phyloP scores from a whole-genome alignment of 1,140 invertebrate species.

The Tetragnatha versicolor region DNA sequence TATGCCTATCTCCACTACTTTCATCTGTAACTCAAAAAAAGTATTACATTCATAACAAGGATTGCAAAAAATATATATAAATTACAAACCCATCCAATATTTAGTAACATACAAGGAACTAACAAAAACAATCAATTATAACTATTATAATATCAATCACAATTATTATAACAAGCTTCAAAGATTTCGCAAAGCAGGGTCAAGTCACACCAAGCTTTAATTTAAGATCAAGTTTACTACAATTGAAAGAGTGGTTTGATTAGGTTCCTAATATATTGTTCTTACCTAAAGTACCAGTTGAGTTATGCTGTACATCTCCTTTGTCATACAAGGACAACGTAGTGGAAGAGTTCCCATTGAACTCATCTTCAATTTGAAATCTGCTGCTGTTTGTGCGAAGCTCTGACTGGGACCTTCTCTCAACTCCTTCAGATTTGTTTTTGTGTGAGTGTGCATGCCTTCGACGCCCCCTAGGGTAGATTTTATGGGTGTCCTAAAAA shows the following conservation, averaged over 20 bases:
- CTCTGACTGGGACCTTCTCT: conserved; percentile 30
- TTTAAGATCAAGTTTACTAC: too few species aligned
- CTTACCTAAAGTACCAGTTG: conserved; percentile 46
- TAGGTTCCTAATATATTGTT: too few species aligned
- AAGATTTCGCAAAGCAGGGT: too few species aligned
- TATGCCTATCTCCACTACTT: conserved; percentile 28
- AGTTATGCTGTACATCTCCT: conserved; percentile 28
- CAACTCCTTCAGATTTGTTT: background rate
- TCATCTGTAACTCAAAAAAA: background rate
- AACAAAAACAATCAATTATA: background rate
- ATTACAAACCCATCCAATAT: background rate
- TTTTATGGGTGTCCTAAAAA: conserved; percentile 39
- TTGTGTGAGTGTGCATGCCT: conserved; percentile 28
- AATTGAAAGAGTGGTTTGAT: too few species aligned
- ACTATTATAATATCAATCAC: background rate
- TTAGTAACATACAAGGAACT: too few species aligned
- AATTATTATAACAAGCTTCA: too few species aligned
- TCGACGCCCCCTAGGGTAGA: conserved; percentile 29
- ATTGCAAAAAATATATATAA: background rate
- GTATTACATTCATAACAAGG: background rate
- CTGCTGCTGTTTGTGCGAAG: background rate
- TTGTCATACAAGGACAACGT: conserved; percentile 18
- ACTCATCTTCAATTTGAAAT: conserved; percentile 33
- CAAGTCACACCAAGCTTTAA: too few species aligned
- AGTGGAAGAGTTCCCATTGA: conserved; percentile 32